Percentiles rank a stretch among this genome's conserved stretches.
phyloP scores from a whole-genome alignment of 2,113 vertebrate genomes.

The Sakesphorus luctuosus region DNA sequence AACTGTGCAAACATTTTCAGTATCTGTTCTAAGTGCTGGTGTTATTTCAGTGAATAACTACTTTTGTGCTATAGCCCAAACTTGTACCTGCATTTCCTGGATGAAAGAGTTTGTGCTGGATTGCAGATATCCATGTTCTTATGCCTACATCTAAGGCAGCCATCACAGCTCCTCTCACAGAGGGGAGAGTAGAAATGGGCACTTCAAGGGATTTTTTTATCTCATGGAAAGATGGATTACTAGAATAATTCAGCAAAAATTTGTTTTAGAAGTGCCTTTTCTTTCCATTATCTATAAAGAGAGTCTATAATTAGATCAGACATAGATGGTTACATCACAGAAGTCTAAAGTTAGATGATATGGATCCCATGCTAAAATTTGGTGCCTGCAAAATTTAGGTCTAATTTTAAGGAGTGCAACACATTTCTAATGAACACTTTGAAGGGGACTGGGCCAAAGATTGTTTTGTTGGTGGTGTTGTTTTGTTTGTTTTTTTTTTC shows the following conservation, averaged over 20 bases:
- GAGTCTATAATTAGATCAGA: conserved; percentile 23
- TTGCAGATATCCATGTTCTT: background rate
- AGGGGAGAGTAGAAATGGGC: background rate
- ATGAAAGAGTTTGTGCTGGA: background rate
- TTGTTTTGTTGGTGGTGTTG: too few species aligned
- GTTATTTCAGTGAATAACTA: background rate
- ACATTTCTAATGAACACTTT: background rate
- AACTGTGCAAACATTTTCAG: background rate
- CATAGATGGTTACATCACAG: background rate
- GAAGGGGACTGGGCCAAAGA: background rate
- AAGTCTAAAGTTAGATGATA: background rate
- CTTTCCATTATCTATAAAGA: background rate
- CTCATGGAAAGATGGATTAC: background rate
- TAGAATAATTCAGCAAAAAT: conserved; percentile 2
- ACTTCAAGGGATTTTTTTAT: background rate
- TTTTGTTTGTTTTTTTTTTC: fast-evolving
- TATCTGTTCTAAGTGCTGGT: background rate
- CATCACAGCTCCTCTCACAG: background rate
- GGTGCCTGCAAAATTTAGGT: background rate
- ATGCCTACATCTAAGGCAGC: background rate
- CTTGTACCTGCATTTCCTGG: background rate
- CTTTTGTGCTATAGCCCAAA: background rate
- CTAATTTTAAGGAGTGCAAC: background rate
- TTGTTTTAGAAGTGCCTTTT: background rate
- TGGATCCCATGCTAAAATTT: background rate